phyloP scores from a whole-genome alignment of 2,113 vertebrate species.

The Agelaius phoeniceus region DNA sequence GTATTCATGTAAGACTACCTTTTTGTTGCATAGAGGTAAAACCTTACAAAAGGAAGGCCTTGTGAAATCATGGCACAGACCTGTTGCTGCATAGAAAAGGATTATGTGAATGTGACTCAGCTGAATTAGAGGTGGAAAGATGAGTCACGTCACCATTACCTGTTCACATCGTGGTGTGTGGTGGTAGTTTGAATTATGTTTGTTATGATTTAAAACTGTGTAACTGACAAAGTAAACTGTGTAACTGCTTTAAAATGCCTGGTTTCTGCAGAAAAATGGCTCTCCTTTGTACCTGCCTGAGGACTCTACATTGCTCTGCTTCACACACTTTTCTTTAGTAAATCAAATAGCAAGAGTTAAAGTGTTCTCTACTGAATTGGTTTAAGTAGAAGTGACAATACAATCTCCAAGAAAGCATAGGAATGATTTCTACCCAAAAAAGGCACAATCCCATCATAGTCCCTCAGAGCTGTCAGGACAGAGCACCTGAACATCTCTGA shows the following conservation, averaged over 20 bases:
- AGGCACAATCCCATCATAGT: neutral
- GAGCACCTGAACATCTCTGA: neutral
- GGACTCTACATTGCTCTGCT: neutral
- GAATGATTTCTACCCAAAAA: neutral
- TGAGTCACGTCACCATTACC: fast-evolving
- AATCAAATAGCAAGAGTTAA: neutral
- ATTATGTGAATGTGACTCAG: neutral
- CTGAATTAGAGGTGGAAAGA: neutral
- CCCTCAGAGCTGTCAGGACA: neutral
- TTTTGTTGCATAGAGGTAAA: neutral
- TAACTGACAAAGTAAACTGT: neutral
- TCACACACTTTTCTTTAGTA: neutral
- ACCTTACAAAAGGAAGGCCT: neutral
- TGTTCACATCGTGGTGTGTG: neutral
- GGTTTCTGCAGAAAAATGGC: neutral
- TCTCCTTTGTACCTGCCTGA: neutral
- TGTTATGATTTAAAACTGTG: neutral
- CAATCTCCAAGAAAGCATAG: neutral
- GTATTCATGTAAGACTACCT: neutral
- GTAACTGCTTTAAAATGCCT: neutral
- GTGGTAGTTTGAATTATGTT: neutral
- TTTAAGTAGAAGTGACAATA: neutral
- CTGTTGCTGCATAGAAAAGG: neutral
- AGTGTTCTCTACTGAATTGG: neutral
- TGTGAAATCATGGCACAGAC: neutral